Base-by-base conservation (phyloP, 2,888 invertebrate species). In the Ochropleura leucogaster region DNA sequence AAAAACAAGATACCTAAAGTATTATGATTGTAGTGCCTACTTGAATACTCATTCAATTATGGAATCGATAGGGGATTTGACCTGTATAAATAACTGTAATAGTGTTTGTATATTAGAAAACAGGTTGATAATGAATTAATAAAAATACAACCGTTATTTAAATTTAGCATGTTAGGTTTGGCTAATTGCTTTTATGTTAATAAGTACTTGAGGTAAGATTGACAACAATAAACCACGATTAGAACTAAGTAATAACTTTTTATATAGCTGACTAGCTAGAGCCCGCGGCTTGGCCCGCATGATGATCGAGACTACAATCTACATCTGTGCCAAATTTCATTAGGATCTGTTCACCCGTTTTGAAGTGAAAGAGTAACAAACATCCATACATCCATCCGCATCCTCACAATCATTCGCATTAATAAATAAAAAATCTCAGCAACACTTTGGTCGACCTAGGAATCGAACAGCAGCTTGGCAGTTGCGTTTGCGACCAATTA, bases 171-270 rank as follows among this genome's bases (percentile, higher is more conserved):
- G 20, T 44, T 30, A 2, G 5, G 20, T 47, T 42, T 49, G 16
- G 0, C 16, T 40, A 47, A 20, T 47, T 68, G n/a, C 30, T 9
- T 42, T 42, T 10, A 3, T 18, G 12, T 9, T 12, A 12, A 18
- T 66, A 30, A 62, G 14, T 70, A 44, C n/a, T 14, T 76, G 40
- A 74, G 20, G 7, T n/a, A 51, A 69, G 5, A 59, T 59, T 20
- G 14, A 40, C 12, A 46, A 40, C 14, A 68, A 40, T 8, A 59
- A 49, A 14, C 57, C 10, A 5, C 14, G 12, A 53, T 79, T 44
- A 55, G 6, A 7, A n/a, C 3, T 30, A 30, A 30, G 30, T 30
- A 30, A 30, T 30, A 42, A 40, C n/a, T 16, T 8, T 44, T 18
- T 57, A 46, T 14, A 14, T 16, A 7, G 0, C 30, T 42, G 9